phyloP scores from a whole-genome alignment of 2,113 vertebrate species.

The Girardinichthys multiradiatus region DNA sequence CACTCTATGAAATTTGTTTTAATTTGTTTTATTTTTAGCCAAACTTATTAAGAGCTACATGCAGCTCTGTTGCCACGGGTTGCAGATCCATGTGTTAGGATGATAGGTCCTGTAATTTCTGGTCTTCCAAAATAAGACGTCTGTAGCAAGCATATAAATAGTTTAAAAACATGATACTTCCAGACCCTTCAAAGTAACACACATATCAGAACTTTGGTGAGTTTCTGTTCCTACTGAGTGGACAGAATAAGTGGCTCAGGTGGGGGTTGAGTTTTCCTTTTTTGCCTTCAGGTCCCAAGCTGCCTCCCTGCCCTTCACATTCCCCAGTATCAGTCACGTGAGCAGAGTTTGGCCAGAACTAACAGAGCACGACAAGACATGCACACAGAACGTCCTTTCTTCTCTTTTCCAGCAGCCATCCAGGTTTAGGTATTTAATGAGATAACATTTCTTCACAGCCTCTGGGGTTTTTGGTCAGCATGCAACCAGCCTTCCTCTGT shows the following conservation, averaged over 20 bases:
- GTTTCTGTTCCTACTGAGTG: conserved; percentile 52
- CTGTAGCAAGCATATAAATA: not conserved
- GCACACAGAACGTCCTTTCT: conserved; percentile 15
- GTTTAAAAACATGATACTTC: not conserved
- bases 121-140: not conserved
- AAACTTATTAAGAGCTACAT: not conserved
- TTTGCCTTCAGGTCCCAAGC: conserved; percentile 64
- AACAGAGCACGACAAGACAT: conserved; percentile 43
- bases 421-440: conserved; percentile 31
- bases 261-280: conserved; percentile 26
- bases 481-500: not conserved
- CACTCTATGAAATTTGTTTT: too few species aligned
- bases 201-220: not conserved
- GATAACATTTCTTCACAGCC: conserved; percentile 16
- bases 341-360: conserved; percentile 54
- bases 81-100: not conserved
- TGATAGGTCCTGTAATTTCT: not conserved
- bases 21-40: not conserved
- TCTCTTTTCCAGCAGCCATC: not conserved
- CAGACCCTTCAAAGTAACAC: not conserved
- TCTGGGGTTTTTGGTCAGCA: not conserved
- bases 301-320: conserved; percentile 64
- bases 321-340: conserved; percentile 81
- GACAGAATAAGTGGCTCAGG: conserved; percentile 31
- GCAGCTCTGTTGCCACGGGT: too few species aligned